Evolutionary conservation across 2,797 vertebrate genomes (phyloP).

Genomic region (Tinamus major): DNA sequence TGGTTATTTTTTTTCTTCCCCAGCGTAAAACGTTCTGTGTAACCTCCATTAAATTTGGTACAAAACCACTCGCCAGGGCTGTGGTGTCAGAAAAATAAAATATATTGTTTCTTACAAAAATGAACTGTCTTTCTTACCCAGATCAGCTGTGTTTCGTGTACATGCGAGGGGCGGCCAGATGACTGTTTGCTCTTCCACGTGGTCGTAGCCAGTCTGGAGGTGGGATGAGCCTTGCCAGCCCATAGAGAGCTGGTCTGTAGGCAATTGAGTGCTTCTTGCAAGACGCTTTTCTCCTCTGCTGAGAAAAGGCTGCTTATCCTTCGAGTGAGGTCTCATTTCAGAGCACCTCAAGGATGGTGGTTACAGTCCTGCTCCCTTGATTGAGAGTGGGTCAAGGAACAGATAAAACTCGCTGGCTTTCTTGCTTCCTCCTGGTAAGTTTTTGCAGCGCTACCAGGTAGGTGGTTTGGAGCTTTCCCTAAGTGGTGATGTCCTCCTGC

Average conservation of each 20-base stretch:
- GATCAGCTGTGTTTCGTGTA: background rate
- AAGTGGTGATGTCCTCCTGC: background rate
- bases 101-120: conserved; percentile 97
- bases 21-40: conserved; percentile 98
- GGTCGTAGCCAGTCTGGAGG: background rate
- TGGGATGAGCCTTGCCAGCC: background rate
- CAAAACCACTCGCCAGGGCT: conserved; percentile 99
- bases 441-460: background rate
- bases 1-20: conserved; percentile 80
- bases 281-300: background rate
- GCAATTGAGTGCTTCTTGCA: background rate
- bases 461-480: background rate
- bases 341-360: background rate
- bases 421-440: background rate
- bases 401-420: background rate
- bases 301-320: background rate
- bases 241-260: background rate
- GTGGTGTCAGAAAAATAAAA: conserved; percentile 99
- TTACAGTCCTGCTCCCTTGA: background rate
- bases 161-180: background rate
- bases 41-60: conserved; percentile 99
- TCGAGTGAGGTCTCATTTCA: background rate
- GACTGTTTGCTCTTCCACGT: background rate
- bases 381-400: background rate
- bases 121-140: conserved; percentile 63